Percentiles rank a stretch among this genome's conserved stretches.
These are phyloP conservation scores for Wasmannia auropunctata DNA, from an alignment of 1,140 invertebrate species.

Conservation along the genomic window DNA sequence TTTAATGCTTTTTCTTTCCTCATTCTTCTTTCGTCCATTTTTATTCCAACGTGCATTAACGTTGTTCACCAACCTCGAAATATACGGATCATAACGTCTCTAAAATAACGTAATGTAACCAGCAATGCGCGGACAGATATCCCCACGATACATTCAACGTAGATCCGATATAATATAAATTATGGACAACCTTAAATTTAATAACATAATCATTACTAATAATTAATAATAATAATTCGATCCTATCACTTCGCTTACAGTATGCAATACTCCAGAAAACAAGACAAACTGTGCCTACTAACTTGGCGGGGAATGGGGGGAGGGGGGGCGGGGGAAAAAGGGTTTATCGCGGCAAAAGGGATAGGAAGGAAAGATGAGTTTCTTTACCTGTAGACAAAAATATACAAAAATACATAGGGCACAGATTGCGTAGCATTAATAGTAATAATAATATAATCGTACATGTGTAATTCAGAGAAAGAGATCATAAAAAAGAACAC, in stretches of 20 bases:
- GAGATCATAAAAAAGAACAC: slow-evolving; percentile 86
- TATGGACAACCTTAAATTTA: slow-evolving; percentile 84
- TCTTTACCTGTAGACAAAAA: slow-evolving; percentile 77
- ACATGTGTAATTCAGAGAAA: slow-evolving; percentile 82
- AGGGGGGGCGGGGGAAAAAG: background rate
- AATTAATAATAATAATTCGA: slow-evolving; percentile 75
- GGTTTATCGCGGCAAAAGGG: slow-evolving; percentile 38
- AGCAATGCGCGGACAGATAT: slow-evolving; percentile 54
- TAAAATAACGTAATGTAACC: slow-evolving; percentile 25
- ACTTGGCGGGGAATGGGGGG: background rate
- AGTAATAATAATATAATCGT: slow-evolving; percentile 79
- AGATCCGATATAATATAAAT: slow-evolving; percentile 79
- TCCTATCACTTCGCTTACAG: slow-evolving; percentile 73
- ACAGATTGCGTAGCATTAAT: slow-evolving; percentile 83
- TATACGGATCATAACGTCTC: slow-evolving; percentile 36
- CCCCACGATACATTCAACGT: slow-evolving; percentile 71
- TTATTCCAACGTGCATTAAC: slow-evolving; percentile 50
- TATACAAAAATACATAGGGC: slow-evolving; percentile 84
- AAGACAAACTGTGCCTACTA: slow-evolving; percentile 78
- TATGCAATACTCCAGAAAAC: slow-evolving; percentile 74
- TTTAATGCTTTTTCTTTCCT: slow-evolving; percentile 62
- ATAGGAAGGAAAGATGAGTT: background rate
- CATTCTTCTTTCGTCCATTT: slow-evolving; percentile 51
- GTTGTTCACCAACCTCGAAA: slow-evolving; percentile 9
- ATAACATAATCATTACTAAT: slow-evolving; percentile 68